Evolutionary conservation across 2,797 vertebrate genomes (phyloP).

Genomic region (Enteromius unitaeniatus): DNA sequence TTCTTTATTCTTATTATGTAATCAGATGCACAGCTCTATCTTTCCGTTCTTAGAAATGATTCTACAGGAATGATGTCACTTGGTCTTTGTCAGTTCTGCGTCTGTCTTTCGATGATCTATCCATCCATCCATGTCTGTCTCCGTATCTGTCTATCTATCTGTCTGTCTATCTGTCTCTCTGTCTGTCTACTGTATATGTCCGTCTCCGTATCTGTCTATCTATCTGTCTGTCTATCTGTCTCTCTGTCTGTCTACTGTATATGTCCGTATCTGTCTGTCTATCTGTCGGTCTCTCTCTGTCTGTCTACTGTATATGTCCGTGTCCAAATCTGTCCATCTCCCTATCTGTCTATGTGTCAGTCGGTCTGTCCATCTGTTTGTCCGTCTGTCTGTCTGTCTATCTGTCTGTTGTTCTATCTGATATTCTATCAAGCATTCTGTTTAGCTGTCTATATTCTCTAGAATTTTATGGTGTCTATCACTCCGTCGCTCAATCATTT

Average conservation of each 20-base stretch:
- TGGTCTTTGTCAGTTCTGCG: not conserved
- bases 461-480: not conserved
- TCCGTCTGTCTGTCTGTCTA: not conserved
- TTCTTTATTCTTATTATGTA: not conserved
- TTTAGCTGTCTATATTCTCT: not conserved
- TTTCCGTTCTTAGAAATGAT: not conserved
- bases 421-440: not conserved
- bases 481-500: not conserved
- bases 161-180: not conserved
- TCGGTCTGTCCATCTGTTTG: not conserved
- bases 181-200: too few species aligned
- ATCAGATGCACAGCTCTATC: not conserved
- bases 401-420: not conserved
- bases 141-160: not conserved
- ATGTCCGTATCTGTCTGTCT: too few species aligned
- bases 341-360: too few species aligned
- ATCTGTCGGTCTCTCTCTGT: too few species aligned
- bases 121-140: too few species aligned
- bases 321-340: too few species aligned
- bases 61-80: not conserved
- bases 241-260: too few species aligned
- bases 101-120: not conserved
- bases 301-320: too few species aligned
- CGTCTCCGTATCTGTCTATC: too few species aligned
- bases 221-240: too few species aligned